Evolutionary conservation across 1,140 invertebrate genomes (phyloP), one percentile per base, ranked within the genome.

Genomic region (Sitobion miscanthi): DNA sequence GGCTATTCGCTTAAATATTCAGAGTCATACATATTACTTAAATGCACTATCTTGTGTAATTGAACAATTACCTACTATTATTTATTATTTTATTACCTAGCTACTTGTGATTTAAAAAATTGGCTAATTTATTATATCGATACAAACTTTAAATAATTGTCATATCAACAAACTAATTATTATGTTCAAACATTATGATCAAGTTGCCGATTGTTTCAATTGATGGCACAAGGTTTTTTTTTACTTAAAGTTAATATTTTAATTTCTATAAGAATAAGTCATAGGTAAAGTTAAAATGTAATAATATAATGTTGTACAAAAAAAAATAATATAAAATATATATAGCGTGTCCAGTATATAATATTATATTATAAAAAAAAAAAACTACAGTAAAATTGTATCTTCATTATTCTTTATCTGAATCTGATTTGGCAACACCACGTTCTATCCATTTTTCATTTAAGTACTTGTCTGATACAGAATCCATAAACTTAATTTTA

Each of bases 401-500:
- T 42, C 23, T 45, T 86, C 20, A 52, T 52, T 82, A 83, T 49
- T 92, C 45, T 25, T 83, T 47, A 25, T 92, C 90, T 11, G n/a
- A 83, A 52, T 47, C 82, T 20, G 82, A n/a, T 42, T 54, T 30
- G 38, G 91, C 91, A 86, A 85, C 20, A 85, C 91, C 91, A 57
- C 25, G 42, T 42, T 42, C 52, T 2, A 93, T 25, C 91, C 91
- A 93, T 85, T 83, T 49, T n/a, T 93, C 82, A 45, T 93, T 93
- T 86, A 93, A 85, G 35, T 93, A 93, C 30, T 93, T 25, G 30
- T 93, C 49, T 52, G 77, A 85, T 23, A 5, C 38, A n/a, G 91
- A 54, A 93, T 83, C 42, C 1, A n/a, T 62, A 30, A 86, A 45
- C 57, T 93, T 85, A 25, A 93, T 86, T 57, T 93, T 93, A 8